These are phyloP conservation scores for Bellardia bayeri DNA, from an alignment of 2,888 invertebrate species.

Conservation along the genomic window DNA sequence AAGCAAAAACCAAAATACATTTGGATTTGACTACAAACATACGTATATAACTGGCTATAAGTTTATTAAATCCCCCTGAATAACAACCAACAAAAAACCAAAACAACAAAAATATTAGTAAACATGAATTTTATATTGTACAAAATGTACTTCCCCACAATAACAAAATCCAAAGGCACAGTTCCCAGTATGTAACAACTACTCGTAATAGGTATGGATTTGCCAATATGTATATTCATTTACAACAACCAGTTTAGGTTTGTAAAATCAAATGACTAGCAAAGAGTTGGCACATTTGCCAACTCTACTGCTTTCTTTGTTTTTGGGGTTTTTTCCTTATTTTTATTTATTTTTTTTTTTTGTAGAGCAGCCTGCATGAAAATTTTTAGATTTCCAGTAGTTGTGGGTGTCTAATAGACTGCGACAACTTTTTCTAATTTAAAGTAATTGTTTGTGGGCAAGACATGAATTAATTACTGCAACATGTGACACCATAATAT, in stretches of 20 bases:
- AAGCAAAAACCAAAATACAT: not conserved
- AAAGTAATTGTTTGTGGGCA: slow-evolving; percentile 74
- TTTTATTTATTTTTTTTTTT: not conserved
- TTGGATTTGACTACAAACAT: not conserved
- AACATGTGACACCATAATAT: slow-evolving; percentile 73
- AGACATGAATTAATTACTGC: slow-evolving; percentile 74
- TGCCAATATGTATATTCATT: slow-evolving; percentile 22
- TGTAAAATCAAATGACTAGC: slow-evolving; percentile 65
- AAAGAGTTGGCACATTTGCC: slow-evolving; percentile 63
- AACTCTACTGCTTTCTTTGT: not conserved
- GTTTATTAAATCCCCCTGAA: slow-evolving; percentile 1
- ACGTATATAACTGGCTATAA: not conserved
- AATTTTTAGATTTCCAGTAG: slow-evolving; percentile 8
- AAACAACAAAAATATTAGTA: slow-evolving; percentile 27
- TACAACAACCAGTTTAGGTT: slow-evolving; percentile 59
- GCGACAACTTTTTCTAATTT: slow-evolving; percentile 72
- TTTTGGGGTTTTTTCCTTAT: slow-evolving; percentile 17
- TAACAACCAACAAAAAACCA: not conserved
- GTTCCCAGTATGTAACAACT: not conserved
- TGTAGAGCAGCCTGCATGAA: slow-evolving; percentile 4
- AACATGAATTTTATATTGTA: slow-evolving; percentile 48
- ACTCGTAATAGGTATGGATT: not conserved
- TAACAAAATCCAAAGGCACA: not conserved
- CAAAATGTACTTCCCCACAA: slow-evolving; percentile 25
- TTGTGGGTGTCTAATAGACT: slow-evolving; percentile 72